A percentile compares a stretch with the other conserved stretches of the same genome.
Conservation (phyloP, 2,888 invertebrate species). For the Salticus scenicus region DNA sequence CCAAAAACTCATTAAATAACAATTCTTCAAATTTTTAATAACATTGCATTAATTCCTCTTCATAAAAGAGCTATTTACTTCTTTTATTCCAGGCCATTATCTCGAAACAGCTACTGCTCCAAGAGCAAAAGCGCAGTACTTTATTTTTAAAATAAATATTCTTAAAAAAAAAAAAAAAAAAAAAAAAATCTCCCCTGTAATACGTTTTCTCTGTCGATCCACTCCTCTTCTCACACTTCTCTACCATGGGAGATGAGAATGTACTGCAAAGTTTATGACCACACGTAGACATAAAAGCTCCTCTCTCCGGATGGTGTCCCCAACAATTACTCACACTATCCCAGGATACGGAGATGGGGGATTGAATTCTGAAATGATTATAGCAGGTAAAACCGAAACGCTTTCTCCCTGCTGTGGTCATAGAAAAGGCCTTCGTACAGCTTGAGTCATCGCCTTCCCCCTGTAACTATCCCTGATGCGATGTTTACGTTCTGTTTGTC, state of each 20-base stretch:
- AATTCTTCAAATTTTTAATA: no score
- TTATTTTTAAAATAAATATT: not conserved
- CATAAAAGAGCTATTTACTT: no score
- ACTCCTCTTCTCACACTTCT: no score
- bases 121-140: no score
- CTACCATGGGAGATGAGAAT: not conserved
- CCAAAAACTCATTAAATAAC: no score
- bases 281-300: conserved; percentile 28
- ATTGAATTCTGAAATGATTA: conserved; percentile 27
- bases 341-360: not conserved
- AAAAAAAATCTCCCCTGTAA: not conserved
- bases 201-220: not conserved
- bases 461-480: not conserved
- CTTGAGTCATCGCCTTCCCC: conserved; percentile 39
- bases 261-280: conserved; percentile 12
- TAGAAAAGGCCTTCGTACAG: conserved; percentile 11
- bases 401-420: conserved; percentile 26
- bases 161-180: not conserved
- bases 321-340: conserved; percentile 48
- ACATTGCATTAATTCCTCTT: no score
- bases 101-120: no score
- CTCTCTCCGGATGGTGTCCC: conserved; percentile 14
- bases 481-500: not conserved
- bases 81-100: not conserved
- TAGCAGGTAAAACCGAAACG: conserved; percentile 34